Percentiles rank a stretch among this genome's conserved stretches.
These are phyloP conservation scores for Acarapis woodi DNA, from an alignment of 1,140 invertebrate species.

Conservation along the genomic window DNA sequence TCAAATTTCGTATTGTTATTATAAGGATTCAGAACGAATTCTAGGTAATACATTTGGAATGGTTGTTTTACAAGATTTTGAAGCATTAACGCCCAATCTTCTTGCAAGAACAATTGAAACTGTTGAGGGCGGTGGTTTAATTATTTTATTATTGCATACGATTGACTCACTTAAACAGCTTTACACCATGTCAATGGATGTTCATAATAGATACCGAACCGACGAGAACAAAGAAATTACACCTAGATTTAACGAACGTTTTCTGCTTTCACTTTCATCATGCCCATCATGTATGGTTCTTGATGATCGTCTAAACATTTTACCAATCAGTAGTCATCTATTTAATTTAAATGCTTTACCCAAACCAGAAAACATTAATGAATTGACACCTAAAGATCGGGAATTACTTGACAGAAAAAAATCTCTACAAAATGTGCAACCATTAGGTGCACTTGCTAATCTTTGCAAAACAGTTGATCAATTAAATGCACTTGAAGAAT, in stretches of 20 bases:
- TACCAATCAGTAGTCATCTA: conserved; percentile 70
- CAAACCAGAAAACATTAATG: conserved; percentile 16
- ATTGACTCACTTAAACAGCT: conserved; percentile 72
- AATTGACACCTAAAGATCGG: conserved; percentile 15
- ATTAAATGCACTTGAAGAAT: conserved; percentile 65
- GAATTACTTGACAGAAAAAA: conserved; percentile 40
- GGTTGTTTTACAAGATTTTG: conserved; percentile 51
- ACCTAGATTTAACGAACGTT: conserved; percentile 82
- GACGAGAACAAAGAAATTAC: conserved; percentile 48
- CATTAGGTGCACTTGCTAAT: conserved; percentile 59
- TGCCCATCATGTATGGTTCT: conserved; percentile 56
- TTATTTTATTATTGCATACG: conserved; percentile 51
- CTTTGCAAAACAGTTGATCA: conserved; percentile 68
- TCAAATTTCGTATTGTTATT: conserved; percentile 88
- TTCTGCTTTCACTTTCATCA: conserved; percentile 62
- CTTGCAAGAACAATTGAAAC: conserved; percentile 92
- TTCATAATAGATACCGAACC: conserved; percentile 76
- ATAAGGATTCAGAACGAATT: conserved; percentile 83
- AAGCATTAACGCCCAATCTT: conserved; percentile 92
- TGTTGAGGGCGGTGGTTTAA: conserved; percentile 82
- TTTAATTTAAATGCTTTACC: conserved; percentile 36
- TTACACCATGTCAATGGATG: conserved; percentile 93
- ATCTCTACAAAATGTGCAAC: conserved; percentile 55
- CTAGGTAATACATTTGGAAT: conserved; percentile 65
- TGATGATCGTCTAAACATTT: conserved; percentile 66